Evolutionary conservation across 2,888 invertebrate genomes (phyloP).

Genomic region (Ypsolopha scabrella): DNA sequence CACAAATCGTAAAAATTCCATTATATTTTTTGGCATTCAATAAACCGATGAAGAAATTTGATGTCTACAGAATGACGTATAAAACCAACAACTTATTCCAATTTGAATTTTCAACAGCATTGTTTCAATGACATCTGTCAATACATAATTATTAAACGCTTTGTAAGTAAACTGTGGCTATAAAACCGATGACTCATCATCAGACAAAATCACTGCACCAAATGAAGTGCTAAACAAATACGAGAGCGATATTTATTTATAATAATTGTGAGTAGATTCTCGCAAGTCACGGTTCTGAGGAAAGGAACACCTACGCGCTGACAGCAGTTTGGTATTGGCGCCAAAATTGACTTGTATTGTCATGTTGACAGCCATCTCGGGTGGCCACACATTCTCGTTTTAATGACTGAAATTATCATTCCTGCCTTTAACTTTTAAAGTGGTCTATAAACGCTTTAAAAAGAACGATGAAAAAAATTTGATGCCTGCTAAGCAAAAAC

Average conservation of each 20-base stretch:
- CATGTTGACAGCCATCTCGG: conserved; percentile 45
- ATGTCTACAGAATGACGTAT: too few relatives aligned
- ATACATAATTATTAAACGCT: conserved; percentile 5
- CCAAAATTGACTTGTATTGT: conserved; percentile 59
- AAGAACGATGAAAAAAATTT: background rate
- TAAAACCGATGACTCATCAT: conserved; percentile 4
- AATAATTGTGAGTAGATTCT: conserved; percentile 46
- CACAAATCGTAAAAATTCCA: too few relatives aligned
- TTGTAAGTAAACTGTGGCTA: background rate
- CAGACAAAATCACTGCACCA: conserved; percentile 44
- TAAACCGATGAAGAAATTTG: too few relatives aligned
- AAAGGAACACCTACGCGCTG: conserved; percentile 59
- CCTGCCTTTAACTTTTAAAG: background rate
- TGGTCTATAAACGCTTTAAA: background rate
- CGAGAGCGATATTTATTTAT: conserved; percentile 55
- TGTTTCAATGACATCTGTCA: conserved; percentile 18
- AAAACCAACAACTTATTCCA: background rate
- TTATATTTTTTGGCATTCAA: too few relatives aligned
- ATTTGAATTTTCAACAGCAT: conserved; percentile 13
- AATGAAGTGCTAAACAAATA: conserved; percentile 67
- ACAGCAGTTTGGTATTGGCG: conserved; percentile 29
- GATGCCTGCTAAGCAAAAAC: background rate
- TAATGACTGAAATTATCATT: conserved; percentile 1
- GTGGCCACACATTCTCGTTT: conserved; percentile 36
- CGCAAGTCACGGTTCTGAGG: conserved; percentile 58